Evolutionary conservation across 2,888 invertebrate species (phyloP).

Genomic region (Pandemis cinnamomeana): DNA sequence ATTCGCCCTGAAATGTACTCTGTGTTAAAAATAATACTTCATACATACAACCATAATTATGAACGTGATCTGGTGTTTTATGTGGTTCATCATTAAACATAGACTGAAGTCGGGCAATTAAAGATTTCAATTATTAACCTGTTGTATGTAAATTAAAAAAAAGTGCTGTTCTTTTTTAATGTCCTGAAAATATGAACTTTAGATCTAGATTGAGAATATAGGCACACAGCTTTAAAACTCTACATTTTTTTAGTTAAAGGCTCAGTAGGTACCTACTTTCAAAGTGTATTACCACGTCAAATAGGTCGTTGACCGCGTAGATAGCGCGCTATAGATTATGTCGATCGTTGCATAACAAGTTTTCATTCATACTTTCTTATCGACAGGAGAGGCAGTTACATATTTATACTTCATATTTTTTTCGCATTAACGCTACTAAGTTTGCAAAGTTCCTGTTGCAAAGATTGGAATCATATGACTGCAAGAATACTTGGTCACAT

Average conservation of each 20-base stretch:
- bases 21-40: no score
- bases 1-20: no score
- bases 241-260: background rate
- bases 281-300: conserved; percentile 15
- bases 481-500: no score
- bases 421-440: background rate
- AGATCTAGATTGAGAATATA: no score
- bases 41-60: no score
- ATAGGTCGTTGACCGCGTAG: conserved; percentile 23
- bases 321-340: conserved; percentile 32
- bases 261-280: background rate
- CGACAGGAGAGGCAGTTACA: conserved; percentile 10
- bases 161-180: no score
- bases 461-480: no score
- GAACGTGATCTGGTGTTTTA: no score
- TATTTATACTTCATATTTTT: background rate
- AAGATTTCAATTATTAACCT: no score
- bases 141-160: no score
- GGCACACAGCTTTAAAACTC: background rate
- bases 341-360: conserved; percentile 26
- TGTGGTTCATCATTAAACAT: no score
- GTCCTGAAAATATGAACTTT: background rate
- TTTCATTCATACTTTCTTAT: conserved; percentile 31
- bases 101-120: no score
- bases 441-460: background rate